Evolutionary conservation across 2,797 vertebrate genomes (phyloP).

Genomic region (Sebastes minor): DNA sequence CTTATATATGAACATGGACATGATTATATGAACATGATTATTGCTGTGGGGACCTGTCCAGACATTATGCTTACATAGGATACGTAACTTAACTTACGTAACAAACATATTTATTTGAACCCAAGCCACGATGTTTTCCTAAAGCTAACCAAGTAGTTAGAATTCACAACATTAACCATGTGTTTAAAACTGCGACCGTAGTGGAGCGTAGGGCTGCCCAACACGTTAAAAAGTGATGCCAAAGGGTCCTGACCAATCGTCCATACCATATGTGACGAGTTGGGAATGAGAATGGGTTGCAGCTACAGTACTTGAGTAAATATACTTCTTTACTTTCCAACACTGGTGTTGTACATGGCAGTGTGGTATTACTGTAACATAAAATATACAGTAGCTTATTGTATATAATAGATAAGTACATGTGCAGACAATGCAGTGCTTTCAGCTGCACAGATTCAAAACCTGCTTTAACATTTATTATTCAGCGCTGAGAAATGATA

Average conservation of each 20-base stretch:
- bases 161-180: neutral
- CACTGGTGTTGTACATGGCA: neutral
- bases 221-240: neutral
- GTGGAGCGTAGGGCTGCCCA: neutral
- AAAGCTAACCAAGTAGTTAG: neutral
- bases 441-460: conserved; percentile 51
- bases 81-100: too few relatives aligned
- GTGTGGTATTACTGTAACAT: neutral
- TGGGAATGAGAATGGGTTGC: neutral
- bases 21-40: neutral
- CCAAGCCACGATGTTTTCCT: too few relatives aligned
- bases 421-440: conserved; percentile 12
- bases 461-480: conserved; percentile 68
- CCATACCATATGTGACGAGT: neutral
- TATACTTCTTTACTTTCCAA: neutral
- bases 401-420: neutral
- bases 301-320: neutral
- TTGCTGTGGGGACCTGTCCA: neutral
- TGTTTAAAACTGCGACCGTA: neutral
- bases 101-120: too few relatives aligned
- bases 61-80: too few relatives aligned
- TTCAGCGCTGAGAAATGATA: conserved; percentile 68
- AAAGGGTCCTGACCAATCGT: neutral
- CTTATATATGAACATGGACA: neutral
- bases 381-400: neutral